Evolutionary conservation across 64 coral and sea anemone genomes (phyloP).

Genomic region (Acropora tenuis): DNA sequence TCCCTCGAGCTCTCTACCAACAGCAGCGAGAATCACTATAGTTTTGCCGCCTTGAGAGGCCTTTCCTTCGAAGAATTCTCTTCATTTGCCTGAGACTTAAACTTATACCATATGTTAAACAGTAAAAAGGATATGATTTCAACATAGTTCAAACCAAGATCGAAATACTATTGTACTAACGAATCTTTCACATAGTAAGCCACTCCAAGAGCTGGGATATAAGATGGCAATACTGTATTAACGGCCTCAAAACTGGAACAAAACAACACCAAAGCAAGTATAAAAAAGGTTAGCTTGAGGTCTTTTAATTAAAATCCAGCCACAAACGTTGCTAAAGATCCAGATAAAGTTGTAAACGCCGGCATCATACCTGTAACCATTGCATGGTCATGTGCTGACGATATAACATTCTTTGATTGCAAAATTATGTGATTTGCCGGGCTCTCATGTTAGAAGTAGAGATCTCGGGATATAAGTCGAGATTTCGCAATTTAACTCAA

Average conservation of each 20-base stretch:
- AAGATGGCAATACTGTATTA: not conserved
- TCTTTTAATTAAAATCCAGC: no score
- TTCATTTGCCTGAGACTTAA: not conserved
- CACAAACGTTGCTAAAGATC: not conserved
- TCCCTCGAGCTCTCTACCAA: not conserved
- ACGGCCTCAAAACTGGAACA: not conserved
- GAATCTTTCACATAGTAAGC: not conserved
- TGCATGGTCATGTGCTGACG: not conserved
- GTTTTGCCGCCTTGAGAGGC: not conserved
- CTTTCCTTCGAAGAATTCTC: not conserved
- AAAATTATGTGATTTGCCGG: not conserved
- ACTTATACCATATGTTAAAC: not conserved
- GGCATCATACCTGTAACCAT: no score
- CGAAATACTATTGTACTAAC: not conserved
- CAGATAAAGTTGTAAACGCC: not conserved
- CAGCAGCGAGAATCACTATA: not conserved
- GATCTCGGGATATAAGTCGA: not conserved
- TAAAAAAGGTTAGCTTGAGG: not conserved
- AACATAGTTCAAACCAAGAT: not conserved
- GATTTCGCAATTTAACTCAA: not conserved
- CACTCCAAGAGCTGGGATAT: not conserved
- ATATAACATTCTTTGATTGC: not conserved
- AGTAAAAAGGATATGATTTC: not conserved
- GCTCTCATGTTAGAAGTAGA: not conserved
- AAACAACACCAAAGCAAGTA: not conserved